phyloP scores from a whole-genome alignment of 2,888 invertebrate species.

The Cryptus viduatorius region DNA sequence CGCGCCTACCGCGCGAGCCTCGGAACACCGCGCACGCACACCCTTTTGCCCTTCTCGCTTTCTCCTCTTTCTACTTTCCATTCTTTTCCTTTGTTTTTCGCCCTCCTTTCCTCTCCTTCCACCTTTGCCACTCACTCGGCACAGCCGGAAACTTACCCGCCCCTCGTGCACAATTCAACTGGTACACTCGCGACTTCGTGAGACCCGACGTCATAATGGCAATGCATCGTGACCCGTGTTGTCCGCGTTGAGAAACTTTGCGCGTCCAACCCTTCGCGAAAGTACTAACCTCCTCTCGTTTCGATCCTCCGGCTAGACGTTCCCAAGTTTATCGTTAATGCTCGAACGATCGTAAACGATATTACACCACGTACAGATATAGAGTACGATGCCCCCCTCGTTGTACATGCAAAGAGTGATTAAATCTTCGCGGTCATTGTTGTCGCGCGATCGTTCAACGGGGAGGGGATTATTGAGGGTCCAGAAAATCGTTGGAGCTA shows the following conservation, averaged over 20 bases:
- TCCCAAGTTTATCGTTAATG: slow-evolving; percentile 28
- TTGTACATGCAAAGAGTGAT: slow-evolving; percentile 14
- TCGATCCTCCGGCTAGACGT: background rate
- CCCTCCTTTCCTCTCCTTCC: background rate
- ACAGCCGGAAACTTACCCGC: slow-evolving; percentile 45
- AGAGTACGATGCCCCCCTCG: slow-evolving; percentile 5
- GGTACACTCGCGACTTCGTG: slow-evolving; percentile 62
- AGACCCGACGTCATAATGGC: slow-evolving; percentile 76
- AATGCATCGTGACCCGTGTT: slow-evolving; percentile 59
- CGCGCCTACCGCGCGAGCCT: slow-evolving; percentile 1
- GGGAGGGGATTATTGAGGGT: slow-evolving; percentile 5
- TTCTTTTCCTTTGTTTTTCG: slow-evolving; percentile 43
- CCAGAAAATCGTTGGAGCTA: background rate
- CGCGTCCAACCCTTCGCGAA: background rate
- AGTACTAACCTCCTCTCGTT: background rate
- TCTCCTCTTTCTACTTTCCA: background rate
- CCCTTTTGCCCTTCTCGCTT: slow-evolving; percentile 1
- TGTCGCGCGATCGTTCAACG: slow-evolving; percentile 18
- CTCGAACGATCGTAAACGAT: slow-evolving; percentile 46
- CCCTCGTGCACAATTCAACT: slow-evolving; percentile 33
- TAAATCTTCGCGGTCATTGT: slow-evolving; percentile 30
- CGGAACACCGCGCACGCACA: background rate
- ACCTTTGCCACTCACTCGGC: slow-evolving; percentile 34
- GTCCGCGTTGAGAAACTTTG: background rate
- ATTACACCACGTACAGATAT: slow-evolving; percentile 19